Percentiles rank a stretch among this genome's conserved stretches.
phyloP scores from a whole-genome alignment of 2,797 vertebrate genomes.

The Melanotaenia parkinsoni region DNA sequence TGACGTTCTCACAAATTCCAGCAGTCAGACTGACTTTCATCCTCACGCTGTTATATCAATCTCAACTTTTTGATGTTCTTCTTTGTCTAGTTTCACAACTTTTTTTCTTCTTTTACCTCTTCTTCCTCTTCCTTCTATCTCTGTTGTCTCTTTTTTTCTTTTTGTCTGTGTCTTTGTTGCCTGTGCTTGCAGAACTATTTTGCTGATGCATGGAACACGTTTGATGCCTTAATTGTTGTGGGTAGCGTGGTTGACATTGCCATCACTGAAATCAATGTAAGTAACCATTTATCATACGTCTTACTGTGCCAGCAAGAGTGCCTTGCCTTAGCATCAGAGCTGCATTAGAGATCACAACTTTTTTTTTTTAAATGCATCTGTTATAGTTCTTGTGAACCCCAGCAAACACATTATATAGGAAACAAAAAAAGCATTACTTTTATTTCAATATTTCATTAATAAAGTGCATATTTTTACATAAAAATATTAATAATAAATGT shows the following conservation, averaged over 20 bases:
- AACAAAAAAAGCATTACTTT: too few relatives aligned
- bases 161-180: conserved; percentile 74
- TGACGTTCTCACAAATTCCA: conserved; percentile 23
- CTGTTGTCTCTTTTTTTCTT: conserved; percentile 48
- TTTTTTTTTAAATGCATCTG: not conserved
- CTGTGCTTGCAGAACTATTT: conserved; percentile 99
- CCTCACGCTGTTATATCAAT: conserved; percentile 61
- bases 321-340: conserved; percentile 43
- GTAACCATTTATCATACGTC: conserved; percentile 69
- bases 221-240: conserved; percentile 99
- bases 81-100: conserved; percentile 54
- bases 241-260: conserved; percentile 99
- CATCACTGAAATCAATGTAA: conserved; percentile 99
- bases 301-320: conserved; percentile 21
- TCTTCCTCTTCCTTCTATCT: conserved; percentile 48
- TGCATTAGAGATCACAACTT: conserved; percentile 27
- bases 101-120: conserved; percentile 36
- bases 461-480: too few relatives aligned
- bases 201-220: conserved; percentile 99
- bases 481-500: not conserved
- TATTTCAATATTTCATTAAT: not conserved
- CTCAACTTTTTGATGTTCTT: conserved; percentile 54
- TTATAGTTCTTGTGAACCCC: not conserved
- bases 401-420: not conserved
- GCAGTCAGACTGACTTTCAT: conserved; percentile 36